Base-by-base conservation (phyloP, 2,797 vertebrate genomes). In the Enteromius treurensis region DNA sequence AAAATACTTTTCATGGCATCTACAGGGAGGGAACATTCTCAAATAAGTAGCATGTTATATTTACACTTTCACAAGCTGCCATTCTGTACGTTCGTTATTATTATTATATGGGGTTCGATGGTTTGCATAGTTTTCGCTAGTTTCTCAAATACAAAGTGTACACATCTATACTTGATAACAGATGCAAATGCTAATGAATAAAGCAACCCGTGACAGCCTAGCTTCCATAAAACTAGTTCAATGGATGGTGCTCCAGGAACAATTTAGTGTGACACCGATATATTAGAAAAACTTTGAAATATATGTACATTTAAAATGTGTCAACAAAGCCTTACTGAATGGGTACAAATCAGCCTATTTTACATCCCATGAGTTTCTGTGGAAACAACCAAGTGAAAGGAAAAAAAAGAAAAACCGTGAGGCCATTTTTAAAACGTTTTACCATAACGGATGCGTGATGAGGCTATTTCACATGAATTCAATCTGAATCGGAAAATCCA, bases 101-200 rank as follows among this genome's bases (percentile, higher is more conserved):
- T 62, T 1, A 77, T 15, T 40, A 32, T 19, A 37, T 17, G 51
- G 40, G 37, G 47, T 77, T 79, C 62, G 62, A 79, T 85, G 47
- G 49, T 55, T 89, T 91, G 89, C 90, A 91, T 89, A 91, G 90
- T 88, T 86, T 85, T 75, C 14, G 65, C 21, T 62, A 34, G 55
- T 34, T 69, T 69, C 47, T 79, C 45, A 79, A 76, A 80, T 75
- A 79, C 76, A 82, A 77, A 81, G 70, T 60, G 77, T 82, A n/a
- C 49, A 62, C 32, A 34, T 84, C 26, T 51, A 42, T 42, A 64
- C 81, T 55, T 49, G 40, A 26, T 45, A 45, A 73, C 37, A 29
- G 37, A 69, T 67, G 21, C 58, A 77, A 83, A 47, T 49, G 77
- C 53, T 17, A 14, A 34, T 9, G 29, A 58, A 65, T 23, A 74